These are phyloP conservation scores for Drosophila repleta DNA, from an alignment of 1,140 invertebrate genomes.

Conservation along the genomic window DNA sequence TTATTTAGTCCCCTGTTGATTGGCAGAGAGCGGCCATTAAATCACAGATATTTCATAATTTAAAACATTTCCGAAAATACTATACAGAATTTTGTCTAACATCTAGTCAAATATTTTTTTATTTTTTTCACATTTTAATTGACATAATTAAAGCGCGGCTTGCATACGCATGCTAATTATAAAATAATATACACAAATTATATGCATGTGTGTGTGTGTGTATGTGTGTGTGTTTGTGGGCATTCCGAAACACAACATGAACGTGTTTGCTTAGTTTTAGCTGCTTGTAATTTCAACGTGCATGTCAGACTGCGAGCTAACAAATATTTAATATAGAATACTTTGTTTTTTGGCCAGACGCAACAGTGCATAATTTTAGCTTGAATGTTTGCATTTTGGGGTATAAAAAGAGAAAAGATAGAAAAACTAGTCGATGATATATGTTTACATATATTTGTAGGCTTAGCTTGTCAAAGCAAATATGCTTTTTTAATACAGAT, in stretches of 20 bases:
- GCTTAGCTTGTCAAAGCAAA: no score
- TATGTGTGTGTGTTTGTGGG: neutral
- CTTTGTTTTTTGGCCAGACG: neutral
- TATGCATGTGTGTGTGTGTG: no score
- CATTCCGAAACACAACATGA: neutral
- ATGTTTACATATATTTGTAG: no score
- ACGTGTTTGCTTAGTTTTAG: constrained; percentile 3
- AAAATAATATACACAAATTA: neutral
- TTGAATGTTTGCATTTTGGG: neutral
- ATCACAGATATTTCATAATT: neutral
- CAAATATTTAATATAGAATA: neutral
- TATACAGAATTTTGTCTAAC: neutral
- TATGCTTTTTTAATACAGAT: no score
- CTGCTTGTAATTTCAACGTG: neutral
- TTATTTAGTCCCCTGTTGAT: neutral
- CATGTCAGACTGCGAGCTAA: neutral
- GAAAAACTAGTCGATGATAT: no score
- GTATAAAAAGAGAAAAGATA: no score
- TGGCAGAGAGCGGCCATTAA: neutral
- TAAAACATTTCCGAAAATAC: neutral
- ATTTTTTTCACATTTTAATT: neutral
- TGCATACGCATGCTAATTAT: neutral
- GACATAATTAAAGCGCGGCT: neutral
- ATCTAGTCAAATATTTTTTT: neutral
- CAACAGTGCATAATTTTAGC: neutral